phyloP scores from a whole-genome alignment of 2,797 vertebrate species.

The Chaunax sp. region DNA sequence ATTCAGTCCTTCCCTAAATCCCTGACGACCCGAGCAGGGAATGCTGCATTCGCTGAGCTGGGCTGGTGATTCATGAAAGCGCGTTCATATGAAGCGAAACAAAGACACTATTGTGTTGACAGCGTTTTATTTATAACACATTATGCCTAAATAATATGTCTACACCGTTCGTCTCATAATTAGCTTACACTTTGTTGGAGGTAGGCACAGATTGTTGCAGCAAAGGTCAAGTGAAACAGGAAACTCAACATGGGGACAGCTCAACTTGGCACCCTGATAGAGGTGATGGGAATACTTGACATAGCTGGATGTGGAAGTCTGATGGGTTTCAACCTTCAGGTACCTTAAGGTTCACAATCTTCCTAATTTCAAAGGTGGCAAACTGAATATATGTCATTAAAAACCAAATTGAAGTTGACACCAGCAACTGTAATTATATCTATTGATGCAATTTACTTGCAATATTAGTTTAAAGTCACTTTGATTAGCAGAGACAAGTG shows the following conservation, averaged over 20 bases:
- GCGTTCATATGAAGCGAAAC: conserved; percentile 34
- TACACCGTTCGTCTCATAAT: no score
- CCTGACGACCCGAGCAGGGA: conserved; percentile 76
- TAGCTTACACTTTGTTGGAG: no score
- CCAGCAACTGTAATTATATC: no score
- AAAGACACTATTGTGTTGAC: conserved; percentile 36
- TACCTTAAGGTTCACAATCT: neutral
- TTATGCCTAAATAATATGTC: neutral
- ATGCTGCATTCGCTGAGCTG: conserved; percentile 59
- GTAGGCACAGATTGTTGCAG: neutral
- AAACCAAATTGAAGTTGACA: no score
- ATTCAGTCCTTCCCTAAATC: conserved; percentile 84
- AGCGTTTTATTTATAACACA: conserved; percentile 4
- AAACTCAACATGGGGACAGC: conserved; percentile 12
- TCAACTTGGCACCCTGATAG: neutral
- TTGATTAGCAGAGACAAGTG: no score
- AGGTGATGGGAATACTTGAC: neutral
- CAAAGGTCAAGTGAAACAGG: conserved; percentile 23
- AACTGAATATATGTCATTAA: neutral
- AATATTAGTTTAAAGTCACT: no score
- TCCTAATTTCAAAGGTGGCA: neutral
- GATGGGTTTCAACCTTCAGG: neutral
- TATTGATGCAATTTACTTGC: no score
- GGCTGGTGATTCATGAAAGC: conserved; percentile 63
- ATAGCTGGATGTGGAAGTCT: neutral